Evolutionary conservation across 2,797 vertebrate species (phyloP).

Genomic region (Triplophysa bombifrons): DNA sequence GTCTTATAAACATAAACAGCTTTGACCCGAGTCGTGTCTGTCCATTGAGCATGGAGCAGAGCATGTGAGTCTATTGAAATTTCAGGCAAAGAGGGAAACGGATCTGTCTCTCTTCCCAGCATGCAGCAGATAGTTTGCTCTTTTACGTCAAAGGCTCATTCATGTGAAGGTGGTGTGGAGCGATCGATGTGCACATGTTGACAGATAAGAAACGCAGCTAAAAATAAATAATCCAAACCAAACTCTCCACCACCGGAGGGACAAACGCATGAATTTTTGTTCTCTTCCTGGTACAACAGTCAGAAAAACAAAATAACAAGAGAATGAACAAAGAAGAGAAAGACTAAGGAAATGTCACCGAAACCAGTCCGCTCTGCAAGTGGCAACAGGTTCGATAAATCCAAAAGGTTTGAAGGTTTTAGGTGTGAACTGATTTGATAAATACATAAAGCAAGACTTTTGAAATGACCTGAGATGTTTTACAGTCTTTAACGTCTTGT

Average conservation of each 20-base stretch:
- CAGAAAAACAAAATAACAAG: conserved; percentile 40
- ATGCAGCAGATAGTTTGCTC: conserved; percentile 27
- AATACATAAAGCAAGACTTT: neutral
- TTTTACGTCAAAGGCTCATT: conserved; percentile 52
- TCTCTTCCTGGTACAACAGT: conserved; percentile 39
- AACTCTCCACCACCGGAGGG: conserved; percentile 21
- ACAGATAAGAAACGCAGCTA: conserved; percentile 51
- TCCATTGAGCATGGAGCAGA: conserved; percentile 12
- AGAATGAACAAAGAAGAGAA: conserved; percentile 22
- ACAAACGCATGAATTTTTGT: conserved; percentile 46
- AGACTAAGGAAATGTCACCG: conserved; percentile 29
- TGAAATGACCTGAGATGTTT: neutral
- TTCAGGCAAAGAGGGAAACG: conserved; percentile 26
- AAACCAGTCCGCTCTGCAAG: conserved; percentile 15
- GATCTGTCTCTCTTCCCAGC: conserved; percentile 3
- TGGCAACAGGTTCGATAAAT: neutral
- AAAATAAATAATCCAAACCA: conserved; percentile 49
- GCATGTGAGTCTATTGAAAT: conserved; percentile 22
- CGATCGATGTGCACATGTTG: conserved; percentile 50
- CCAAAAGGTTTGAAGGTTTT: neutral
- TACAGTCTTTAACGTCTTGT: neutral
- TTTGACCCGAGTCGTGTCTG: conserved; percentile 15
- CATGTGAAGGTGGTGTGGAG: conserved; percentile 49
- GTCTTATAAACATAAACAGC: conserved; percentile 15
- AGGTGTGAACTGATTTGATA: neutral